Percentiles rank a stretch among this genome's conserved stretches.
phyloP scores from a whole-genome alignment of 23 tunicate species.

The Halocynthia roretzi region DNA sequence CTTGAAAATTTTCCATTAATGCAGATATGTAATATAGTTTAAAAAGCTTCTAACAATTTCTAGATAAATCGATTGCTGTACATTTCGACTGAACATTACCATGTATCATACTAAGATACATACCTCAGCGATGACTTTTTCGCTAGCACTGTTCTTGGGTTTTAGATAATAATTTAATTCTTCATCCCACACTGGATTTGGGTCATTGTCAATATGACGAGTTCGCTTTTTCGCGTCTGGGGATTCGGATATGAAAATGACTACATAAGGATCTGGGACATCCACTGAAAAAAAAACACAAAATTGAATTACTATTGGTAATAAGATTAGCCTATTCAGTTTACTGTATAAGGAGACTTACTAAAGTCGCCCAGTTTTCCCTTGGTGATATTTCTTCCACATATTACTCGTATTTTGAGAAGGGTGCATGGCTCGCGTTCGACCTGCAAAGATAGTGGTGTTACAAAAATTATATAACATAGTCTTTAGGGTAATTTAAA shows the following conservation, averaged over 20 bases:
- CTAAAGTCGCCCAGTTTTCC: constrained; percentile 65
- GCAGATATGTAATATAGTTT: no score
- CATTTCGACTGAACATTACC: no score
- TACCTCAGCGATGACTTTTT: constrained; percentile 14
- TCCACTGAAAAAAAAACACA: constrained; percentile 63
- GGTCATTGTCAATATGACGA: constrained; percentile 50
- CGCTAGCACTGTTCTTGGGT: background rate
- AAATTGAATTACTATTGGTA: background rate
- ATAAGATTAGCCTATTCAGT: background rate
- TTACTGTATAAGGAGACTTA: constrained; percentile 28
- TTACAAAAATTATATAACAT: background rate
- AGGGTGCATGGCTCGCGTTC: constrained; percentile 64
- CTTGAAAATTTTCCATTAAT: no score
- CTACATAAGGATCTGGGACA: constrained; percentile 83
- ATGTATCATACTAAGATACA: background rate
- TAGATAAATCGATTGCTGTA: no score
- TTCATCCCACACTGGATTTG: constrained; percentile 85
- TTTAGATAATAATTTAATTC: constrained; percentile 42
- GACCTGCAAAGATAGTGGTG: constrained; percentile 26
- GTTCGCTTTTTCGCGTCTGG: constrained; percentile 71
- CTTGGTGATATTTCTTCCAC: constrained; percentile 69
- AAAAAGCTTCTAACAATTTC: no score
- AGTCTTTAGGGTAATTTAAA: no score
- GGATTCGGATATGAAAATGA: constrained; percentile 56
- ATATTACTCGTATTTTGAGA: constrained; percentile 44